Base-by-base conservation (phyloP, 1,140 invertebrate genomes). In the Drosophila mojavensis region DNA sequence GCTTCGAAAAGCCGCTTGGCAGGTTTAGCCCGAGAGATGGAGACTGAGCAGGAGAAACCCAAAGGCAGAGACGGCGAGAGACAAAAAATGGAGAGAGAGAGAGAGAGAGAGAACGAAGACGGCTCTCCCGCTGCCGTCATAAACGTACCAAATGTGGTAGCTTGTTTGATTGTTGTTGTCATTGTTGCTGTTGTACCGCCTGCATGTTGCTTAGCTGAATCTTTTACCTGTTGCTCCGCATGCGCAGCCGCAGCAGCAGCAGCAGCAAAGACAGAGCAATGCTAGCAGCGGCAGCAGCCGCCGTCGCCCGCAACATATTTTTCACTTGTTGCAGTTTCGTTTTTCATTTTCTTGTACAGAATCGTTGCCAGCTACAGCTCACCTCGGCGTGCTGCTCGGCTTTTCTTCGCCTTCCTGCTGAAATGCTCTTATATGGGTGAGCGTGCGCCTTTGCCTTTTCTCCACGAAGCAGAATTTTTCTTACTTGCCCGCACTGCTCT, bases 321-420 rank as follows among this genome's bases (percentile, higher is more conserved):
- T 88, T 88, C 84, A 88, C 84, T 88, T 88, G 84, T 90, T 90
- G 84, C 84, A 88, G 84, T 88, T 88, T 88, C 84, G 81, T 88
- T 88, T 88, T 88, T 88, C 84, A 88, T 88, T 89, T 88, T 88
- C 84, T 90, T 88, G 84, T 88, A 71, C 76, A 45, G 47, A 65
- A 60, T 51, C 54, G 59, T 62, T 51, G 10, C 26, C 30, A 33
- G 36, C 50, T 41, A 9, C 30, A 20, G 11, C 56, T 28, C 39
- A 30, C 58, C 50, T 50, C 66, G 47, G 47, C 58, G 70, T 60
- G 65, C 66, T 59, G 26, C 45, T 60, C 58, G 43, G 36, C 41
- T 73, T 70, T 72, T 51, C 61, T 55, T 26, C 24, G 33, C 28
- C 33, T 56, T 45, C 45, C 64, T 66, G 15, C 43, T 13, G 10